phyloP scores from a whole-genome alignment of 2,797 vertebrate species.

The Pseudochromis fuscus region DNA sequence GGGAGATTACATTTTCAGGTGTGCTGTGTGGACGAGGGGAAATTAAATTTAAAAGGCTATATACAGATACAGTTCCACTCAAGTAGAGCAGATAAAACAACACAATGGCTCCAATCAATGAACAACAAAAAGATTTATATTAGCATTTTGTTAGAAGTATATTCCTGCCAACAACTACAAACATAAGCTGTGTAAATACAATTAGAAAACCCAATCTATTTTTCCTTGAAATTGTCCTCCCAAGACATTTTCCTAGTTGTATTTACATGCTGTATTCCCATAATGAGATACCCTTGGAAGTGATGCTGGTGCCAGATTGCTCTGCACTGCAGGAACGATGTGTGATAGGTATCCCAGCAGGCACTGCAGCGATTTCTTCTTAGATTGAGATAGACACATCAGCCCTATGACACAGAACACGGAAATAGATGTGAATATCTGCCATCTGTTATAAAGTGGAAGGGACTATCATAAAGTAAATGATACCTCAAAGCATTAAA shows the following conservation, averaged over 20 bases:
- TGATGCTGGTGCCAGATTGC: conserved; percentile 14
- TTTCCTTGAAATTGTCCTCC: conserved; percentile 10
- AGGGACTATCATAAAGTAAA: conserved; percentile 13
- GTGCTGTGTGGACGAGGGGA: conserved; percentile 30
- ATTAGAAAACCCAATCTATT: conserved; percentile 12
- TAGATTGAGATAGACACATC: conserved; percentile 17
- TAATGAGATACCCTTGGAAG: conserved; percentile 35
- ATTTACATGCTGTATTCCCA: conserved; percentile 23
- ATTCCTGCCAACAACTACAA: conserved; percentile 3
- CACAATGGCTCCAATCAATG: conserved; percentile 18
- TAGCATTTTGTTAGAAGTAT: conserved; percentile 2
- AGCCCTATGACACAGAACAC: conserved; percentile 34
- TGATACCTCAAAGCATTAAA: conserved; percentile 14
- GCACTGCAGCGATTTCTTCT: conserved; percentile 29
- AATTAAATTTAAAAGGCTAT: conserved; percentile 51
- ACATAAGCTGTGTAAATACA: conserved; percentile 11
- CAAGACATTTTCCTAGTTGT: conserved; percentile 21
- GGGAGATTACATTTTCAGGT: conserved; percentile 61
- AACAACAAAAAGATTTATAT: conserved; percentile 14
- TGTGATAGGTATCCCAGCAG: conserved; percentile 39
- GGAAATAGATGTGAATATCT: conserved; percentile 24
- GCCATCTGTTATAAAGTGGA: conserved; percentile 13
- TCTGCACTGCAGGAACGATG: conserved; percentile 44
- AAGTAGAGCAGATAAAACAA: conserved; percentile 23
- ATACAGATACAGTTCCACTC: conserved; percentile 12